Base-by-base conservation (phyloP, 2,888 invertebrate species). In the Lamellibrachia satsuma region DNA sequence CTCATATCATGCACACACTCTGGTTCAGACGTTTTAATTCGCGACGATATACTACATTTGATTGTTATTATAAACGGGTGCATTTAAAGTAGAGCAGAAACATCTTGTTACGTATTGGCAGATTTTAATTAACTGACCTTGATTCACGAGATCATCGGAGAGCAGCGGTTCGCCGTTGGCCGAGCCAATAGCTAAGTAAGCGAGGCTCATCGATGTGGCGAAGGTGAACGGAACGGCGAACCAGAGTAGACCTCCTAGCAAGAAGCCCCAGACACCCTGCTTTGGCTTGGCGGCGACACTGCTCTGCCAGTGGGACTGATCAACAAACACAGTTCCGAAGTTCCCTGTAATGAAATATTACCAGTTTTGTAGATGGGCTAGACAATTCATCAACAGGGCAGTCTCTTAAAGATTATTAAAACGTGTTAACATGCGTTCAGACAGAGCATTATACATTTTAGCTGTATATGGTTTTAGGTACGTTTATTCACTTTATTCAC, bases 271-370 rank as follows among this genome's bases (percentile, higher is more conserved):
- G 7, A 96, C 96, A 1, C 96, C 96, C 92, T 96, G 95, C 52
- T 94, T 94, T 0, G 96, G 96, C 93, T 96, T 96, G 75, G 96
- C 95, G 0, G 96, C 96, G 51, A 97, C 96, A 27, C 95, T 95
- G 93, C 96, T 96, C 94, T 96, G 96, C 96, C 96, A 96, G 93
- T 96, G 96, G 0, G 96, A 96, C 94, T 96, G 96, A 94, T 96
- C 96, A 52, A 96, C 96, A 93, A 96, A 96, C 6, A 96, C 96
- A 1, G 96, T 96, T 4, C 96, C 96, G 93, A 97, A 96, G 93
- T 96, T 96, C 51, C 96, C 96, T 96, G 93, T 7, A 55, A 90
- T 52, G 52, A 11, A n/a, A 90, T 39, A 90, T n/a, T 51, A 27
- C 22, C 1, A 27, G 22, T 22, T 4, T 75, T 75, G 22, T 6